Evolutionary conservation across 2,888 invertebrate genomes (phyloP), one percentile per base, ranked within the genome.

Genomic region (Oscheius onirici): DNA sequence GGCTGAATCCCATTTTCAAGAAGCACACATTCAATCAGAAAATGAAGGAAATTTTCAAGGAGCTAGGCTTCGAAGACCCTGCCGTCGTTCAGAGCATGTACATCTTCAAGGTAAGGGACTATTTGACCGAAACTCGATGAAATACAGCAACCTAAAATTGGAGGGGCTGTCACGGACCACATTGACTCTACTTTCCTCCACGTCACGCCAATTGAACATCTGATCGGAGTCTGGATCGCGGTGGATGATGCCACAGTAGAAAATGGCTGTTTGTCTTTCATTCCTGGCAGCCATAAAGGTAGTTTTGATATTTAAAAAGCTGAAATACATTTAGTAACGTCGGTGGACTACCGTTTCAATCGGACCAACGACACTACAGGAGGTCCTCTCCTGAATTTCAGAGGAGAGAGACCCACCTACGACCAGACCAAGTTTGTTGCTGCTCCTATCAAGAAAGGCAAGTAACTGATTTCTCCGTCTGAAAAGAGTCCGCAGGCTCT

Each of bases 61-160:
- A 92, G 79, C 88, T 97, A 13, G 92, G 92, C 3, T 91, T 93
- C 74, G 89, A 90, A 69, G 92, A 93, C 49, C 97, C 97, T 0
- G 92, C 92, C 0, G 91, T 97, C 0, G 92, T 92, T 1, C 97
- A 97, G 88, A 95, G 96, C 89, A 97, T 97, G 97, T 94, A 94
- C 87, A 97, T 99, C 75, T 97, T 94, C 89, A 99, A 97, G 88
- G 89, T 89, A 72, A 63, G 5, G 13, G n/a, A 2, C 3, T 8
- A 24, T 34, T 55, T 54, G n/a, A n/a, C n/a, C n/a, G n/a, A n/a
- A n/a, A n/a, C n/a, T n/a, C n/a, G n/a, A n/a, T 46, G 5, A 22
- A 28, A 28, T 1, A 13, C 15, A 89, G 90, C 95, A 95, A 90
- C 95, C 96, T 0, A 92, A 92, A 20, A 91, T 94, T 72, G 96